Evolutionary conservation across 2,797 vertebrate genomes (phyloP).

Genomic region (Onychomys torridus): DNA sequence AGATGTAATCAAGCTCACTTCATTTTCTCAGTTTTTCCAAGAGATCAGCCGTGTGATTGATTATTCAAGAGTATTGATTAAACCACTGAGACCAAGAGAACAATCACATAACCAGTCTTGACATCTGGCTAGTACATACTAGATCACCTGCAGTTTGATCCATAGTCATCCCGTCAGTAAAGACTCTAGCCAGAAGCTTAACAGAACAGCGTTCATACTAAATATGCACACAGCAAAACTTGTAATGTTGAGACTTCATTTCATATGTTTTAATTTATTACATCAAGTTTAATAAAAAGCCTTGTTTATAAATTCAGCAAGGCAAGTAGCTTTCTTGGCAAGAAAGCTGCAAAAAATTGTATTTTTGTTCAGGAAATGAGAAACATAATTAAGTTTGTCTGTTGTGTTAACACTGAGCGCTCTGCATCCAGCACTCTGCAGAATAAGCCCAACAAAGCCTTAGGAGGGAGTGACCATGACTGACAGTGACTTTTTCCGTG

Average conservation of each 20-base stretch:
- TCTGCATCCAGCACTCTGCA: neutral
- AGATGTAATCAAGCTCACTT: neutral
- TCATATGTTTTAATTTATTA: neutral
- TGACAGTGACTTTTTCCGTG: neutral
- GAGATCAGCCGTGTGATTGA: neutral
- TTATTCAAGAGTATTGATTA: neutral
- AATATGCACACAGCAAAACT: neutral
- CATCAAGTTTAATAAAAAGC: neutral
- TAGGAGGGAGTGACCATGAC: neutral
- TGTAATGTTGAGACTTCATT: neutral
- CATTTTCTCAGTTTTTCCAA: neutral
- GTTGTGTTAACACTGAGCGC: neutral
- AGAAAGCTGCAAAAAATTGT: neutral
- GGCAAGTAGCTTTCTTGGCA: neutral
- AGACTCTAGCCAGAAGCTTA: neutral
- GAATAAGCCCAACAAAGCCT: neutral
- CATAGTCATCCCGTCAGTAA: neutral
- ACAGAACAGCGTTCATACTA: neutral
- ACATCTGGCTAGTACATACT: no score
- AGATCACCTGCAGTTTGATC: neutral
- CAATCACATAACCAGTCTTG: neutral
- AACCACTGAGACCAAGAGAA: neutral
- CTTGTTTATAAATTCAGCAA: neutral
- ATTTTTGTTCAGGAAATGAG: conserved; percentile 9
- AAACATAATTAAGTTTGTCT: neutral